phyloP scores from a whole-genome alignment of 2,797 vertebrate genomes.

The Columba guinea region DNA sequence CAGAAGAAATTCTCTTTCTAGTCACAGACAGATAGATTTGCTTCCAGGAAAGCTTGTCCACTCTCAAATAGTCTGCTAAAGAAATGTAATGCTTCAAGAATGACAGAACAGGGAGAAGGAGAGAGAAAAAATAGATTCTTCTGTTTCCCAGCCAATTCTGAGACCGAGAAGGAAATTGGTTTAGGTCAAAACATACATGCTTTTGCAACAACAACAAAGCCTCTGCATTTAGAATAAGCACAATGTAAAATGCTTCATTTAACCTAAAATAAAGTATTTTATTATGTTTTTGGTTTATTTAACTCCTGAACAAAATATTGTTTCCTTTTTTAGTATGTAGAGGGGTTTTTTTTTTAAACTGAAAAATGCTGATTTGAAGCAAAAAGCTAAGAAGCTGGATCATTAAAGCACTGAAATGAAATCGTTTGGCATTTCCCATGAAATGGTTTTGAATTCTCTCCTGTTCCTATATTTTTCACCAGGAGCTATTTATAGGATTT shows the following conservation, averaged over 20 bases:
- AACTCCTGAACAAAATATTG: neutral
- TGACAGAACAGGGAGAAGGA: neutral
- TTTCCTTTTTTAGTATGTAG: neutral
- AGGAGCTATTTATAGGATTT: conserved; percentile 59
- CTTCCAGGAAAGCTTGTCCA: neutral
- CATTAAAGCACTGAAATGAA: conserved; percentile 41
- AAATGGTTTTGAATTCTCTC: conserved; percentile 31
- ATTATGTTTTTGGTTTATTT: neutral
- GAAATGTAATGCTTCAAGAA: neutral
- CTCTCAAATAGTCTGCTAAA: neutral
- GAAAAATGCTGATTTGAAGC: conserved; percentile 17
- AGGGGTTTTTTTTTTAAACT: neutral
- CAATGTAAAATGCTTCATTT: neutral
- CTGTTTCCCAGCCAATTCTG: neutral
- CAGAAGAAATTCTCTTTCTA: neutral
- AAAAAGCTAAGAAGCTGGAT: conserved; percentile 21
- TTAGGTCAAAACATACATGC: neutral
- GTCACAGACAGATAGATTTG: neutral
- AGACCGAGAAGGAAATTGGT: neutral
- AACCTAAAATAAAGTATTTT: neutral
- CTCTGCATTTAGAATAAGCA: neutral
- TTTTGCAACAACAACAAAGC: neutral
- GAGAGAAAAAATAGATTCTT: neutral
- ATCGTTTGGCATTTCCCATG: neutral
- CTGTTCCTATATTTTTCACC: conserved; percentile 39